Evolutionary conservation across 2,888 invertebrate genomes (phyloP).

Genomic region (Teinopalpus imperialis): DNA sequence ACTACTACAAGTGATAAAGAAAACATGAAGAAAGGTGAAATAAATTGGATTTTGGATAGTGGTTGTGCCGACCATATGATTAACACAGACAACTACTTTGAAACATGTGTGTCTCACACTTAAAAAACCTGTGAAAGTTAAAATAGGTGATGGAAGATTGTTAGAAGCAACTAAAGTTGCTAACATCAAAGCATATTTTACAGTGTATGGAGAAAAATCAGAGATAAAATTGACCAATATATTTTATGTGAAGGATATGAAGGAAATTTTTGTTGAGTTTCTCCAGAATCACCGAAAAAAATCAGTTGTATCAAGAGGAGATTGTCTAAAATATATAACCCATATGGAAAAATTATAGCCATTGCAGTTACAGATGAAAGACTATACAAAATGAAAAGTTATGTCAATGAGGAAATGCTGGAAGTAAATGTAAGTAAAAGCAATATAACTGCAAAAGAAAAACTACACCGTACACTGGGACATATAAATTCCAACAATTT

Average conservation of each 20-base stretch:
- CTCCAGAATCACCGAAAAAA: slow-evolving; percentile 4
- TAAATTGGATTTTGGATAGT: slow-evolving; percentile 26
- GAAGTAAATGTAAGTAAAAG: slow-evolving; percentile 17
- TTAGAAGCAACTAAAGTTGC: slow-evolving; percentile 28
- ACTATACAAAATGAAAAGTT: slow-evolving; percentile 28
- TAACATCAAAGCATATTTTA: slow-evolving; percentile 20
- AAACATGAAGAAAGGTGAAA: slow-evolving; percentile 4
- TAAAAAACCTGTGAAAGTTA: slow-evolving; percentile 24
- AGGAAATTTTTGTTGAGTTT: slow-evolving; percentile 1
- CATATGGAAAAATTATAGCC: slow-evolving; percentile 1
- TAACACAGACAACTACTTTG: slow-evolving; percentile 27
- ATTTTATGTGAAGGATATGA: slow-evolving; percentile 9
- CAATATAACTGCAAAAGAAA: slow-evolving; percentile 25
- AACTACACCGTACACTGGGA: slow-evolving; percentile 27
- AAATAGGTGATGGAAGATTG: slow-evolving; percentile 29
- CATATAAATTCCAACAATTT: slow-evolving; percentile 30
- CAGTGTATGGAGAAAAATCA: slow-evolving; percentile 17
- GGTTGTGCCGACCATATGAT: slow-evolving; percentile 30
- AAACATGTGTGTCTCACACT: slow-evolving; percentile 13
- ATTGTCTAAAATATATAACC: slow-evolving; percentile 28
- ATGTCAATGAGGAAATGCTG: slow-evolving; percentile 9
- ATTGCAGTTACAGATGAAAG: slow-evolving; percentile 25
- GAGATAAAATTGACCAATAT: slow-evolving; percentile 20
- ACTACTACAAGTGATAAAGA: too few relatives aligned
- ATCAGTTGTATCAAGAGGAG: slow-evolving; percentile 26